A percentile compares a stretch with the other conserved stretches of the same genome.
phyloP scores from a whole-genome alignment of 2,113 vertebrate genomes.

The Rhizomys pruinosus region DNA sequence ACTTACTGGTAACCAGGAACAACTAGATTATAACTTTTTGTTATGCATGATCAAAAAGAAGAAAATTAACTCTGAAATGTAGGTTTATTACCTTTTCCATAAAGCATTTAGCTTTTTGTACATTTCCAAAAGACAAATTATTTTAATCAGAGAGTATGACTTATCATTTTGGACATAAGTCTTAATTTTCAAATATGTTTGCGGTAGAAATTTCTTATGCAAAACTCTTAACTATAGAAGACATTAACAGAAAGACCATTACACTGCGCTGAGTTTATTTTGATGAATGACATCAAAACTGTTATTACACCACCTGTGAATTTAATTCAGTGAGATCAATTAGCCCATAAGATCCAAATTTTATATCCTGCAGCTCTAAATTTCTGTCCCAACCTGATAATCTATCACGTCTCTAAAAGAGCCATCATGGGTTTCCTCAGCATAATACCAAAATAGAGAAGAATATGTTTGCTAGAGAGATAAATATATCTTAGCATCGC shows the following conservation, averaged over 20 bases:
- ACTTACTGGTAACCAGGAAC: not conserved
- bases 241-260: not conserved
- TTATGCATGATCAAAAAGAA: not conserved
- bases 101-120: not conserved
- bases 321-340: not conserved
- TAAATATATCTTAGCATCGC: not conserved
- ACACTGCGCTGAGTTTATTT: not conserved
- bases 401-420: not conserved
- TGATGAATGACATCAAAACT: slow-evolving; percentile 15
- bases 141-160: not conserved
- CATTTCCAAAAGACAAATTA: not conserved
- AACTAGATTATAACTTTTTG: slow-evolving; percentile 3
- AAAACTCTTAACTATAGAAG: not conserved
- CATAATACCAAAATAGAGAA: not conserved
- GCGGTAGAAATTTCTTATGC: not conserved
- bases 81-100: not conserved
- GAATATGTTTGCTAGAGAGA: not conserved
- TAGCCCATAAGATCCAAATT: not conserved
- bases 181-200: not conserved
- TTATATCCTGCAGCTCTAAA: not conserved
- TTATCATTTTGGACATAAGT: not conserved
- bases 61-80: not conserved
- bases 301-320: not conserved
- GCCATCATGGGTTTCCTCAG: not conserved
- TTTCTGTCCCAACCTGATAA: not conserved